phyloP scores from a whole-genome alignment of 2,797 vertebrate species.

The Macroramphosus scolopax region DNA sequence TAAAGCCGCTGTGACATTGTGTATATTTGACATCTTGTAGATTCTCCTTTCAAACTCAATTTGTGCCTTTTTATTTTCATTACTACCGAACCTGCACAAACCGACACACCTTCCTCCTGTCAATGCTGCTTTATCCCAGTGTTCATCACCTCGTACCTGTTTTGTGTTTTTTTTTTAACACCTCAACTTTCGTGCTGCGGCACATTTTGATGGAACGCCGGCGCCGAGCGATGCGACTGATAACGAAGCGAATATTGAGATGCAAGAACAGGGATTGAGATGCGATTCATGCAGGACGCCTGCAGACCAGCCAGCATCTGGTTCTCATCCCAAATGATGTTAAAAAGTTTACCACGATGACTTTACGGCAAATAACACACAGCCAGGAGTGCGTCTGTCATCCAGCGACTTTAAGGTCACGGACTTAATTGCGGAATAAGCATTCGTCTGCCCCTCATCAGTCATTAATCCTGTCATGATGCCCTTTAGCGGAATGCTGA shows the following conservation, averaged over 20 bases:
- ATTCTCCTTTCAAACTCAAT: slow-evolving; percentile 12
- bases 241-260: too few relatives aligned
- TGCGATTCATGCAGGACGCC: too few relatives aligned
- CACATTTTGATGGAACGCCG: too few relatives aligned
- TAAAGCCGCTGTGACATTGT: slow-evolving; percentile 14
- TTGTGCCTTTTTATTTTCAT: not conserved
- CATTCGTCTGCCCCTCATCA: slow-evolving; percentile 5
- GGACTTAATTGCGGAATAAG: slow-evolving; percentile 5
- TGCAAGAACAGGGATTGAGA: too few relatives aligned
- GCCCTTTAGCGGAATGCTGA: slow-evolving; percentile 9
- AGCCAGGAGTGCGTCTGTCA: not conserved
- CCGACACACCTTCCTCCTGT: too few relatives aligned
- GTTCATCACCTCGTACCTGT: not conserved
- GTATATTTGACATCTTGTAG: slow-evolving; percentile 14
- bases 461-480: slow-evolving; percentile 6
- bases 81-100: not conserved
- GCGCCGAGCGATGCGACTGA: too few relatives aligned
- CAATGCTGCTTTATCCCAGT: not conserved
- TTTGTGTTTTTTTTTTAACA: too few relatives aligned
- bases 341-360: not conserved
- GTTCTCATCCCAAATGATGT: not conserved
- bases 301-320: not conserved
- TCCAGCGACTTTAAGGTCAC: not conserved
- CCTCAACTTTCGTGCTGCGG: too few relatives aligned
- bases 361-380: not conserved